Conservation (phyloP, 2,797 vertebrate genomes). For the Platyrinchus mystaceus region DNA sequence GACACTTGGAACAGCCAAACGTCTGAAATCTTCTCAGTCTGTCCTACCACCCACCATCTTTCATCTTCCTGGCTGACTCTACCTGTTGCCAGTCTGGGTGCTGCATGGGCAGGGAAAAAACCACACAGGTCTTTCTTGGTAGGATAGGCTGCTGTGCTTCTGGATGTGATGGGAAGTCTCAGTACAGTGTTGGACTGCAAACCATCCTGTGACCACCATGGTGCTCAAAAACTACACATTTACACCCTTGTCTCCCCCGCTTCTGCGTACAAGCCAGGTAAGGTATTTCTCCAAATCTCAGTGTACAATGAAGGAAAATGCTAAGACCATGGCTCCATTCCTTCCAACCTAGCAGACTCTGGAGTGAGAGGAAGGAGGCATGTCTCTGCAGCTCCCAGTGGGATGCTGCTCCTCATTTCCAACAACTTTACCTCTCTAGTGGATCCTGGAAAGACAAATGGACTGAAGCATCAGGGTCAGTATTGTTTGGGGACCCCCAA, state of each 20-base stretch:
- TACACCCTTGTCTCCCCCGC: no score
- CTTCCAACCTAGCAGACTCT: neutral
- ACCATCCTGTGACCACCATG: neutral
- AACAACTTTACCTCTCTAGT: neutral
- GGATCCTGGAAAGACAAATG: neutral
- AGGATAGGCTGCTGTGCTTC: neutral
- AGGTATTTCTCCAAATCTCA: neutral
- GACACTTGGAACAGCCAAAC: neutral
- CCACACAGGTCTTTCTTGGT: neutral
- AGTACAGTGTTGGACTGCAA: neutral
- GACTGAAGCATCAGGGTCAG: neutral
- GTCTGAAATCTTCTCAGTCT: neutral
- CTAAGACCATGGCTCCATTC: neutral
- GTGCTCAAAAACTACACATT: neutral
- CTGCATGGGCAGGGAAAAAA: neutral
- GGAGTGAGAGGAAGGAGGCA: neutral
- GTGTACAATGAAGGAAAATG: neutral
- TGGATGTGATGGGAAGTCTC: neutral
- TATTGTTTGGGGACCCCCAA: neutral
- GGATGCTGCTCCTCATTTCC: neutral
- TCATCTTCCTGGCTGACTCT: neutral
- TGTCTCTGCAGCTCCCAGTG: neutral
- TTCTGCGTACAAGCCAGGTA: neutral
- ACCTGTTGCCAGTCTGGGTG: neutral
- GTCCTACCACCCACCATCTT: neutral